Evolutionary conservation across 2,888 invertebrate genomes (phyloP), one percentile per base, ranked within the genome.

Genomic region (Unio pictorum): DNA sequence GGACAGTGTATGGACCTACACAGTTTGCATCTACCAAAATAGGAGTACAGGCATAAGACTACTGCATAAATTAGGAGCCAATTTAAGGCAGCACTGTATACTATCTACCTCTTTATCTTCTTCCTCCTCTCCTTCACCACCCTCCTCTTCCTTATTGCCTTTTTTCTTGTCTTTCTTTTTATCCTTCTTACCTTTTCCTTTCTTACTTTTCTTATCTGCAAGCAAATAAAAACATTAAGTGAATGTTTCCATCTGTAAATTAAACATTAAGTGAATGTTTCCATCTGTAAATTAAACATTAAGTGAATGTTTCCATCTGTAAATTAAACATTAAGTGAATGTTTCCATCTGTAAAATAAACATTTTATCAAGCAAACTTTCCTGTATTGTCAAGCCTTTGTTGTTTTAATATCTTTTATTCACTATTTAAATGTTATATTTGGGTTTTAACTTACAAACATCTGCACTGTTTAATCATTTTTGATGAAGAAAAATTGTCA

Each of bases 81-180:
- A 45, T 45, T 45, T 45, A 45, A 11, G 11, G 45, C 11, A 45
- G 45, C 11, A 45, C 45, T 45, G 15, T 45, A 8, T n/a, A 62
- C n/a, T 17, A 26, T 67, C 74, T 58, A 75, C 72, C 34, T 69
- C 68, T 26, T 66, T 74, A 30, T 64, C 71, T 57, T 68, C 69
- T 30, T 69, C 62, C n/a, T 68, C 67, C 18, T 67, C 74, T 54
- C 61, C 71, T 57, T 68, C 69, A 28, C 67, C 61, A 20, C 66
- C 55, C 17, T 68, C 71, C 56, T 76, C 62, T 55, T 68, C 59
- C 64, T 69, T 67, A 28, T 69, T 67, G n/a, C 61, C 56, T 56
- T 67, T 68, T 18, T 68, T 67, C 60, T 67, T 71, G n/a, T 74
- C 70, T 59, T 74, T 68, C 6, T 76, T 61, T 17, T 73, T 67